Conservation (phyloP, 2,888 invertebrate genomes). For the Tiphia femorata region DNA sequence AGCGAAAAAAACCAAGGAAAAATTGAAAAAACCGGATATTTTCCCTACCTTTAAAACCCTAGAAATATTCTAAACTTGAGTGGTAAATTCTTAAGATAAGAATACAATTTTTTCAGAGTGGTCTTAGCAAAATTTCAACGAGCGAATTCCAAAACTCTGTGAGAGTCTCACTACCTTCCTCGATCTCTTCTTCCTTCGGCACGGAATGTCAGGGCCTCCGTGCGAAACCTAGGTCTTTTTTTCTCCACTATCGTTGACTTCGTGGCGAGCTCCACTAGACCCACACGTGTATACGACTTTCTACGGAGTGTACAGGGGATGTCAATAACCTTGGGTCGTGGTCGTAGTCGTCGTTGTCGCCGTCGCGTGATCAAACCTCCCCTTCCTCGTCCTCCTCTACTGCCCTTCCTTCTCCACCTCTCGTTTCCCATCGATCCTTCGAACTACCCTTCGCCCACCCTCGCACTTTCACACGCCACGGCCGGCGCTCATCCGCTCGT, state of each 20-base stretch:
- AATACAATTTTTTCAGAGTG: too few species aligned
- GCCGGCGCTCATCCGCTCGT: constrained; percentile 10
- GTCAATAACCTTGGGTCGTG: constrained; percentile 58
- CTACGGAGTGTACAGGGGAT: constrained; percentile 23
- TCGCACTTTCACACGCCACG: constrained; percentile 9
- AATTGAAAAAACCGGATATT: too few species aligned
- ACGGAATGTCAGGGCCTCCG: constrained; percentile 1
- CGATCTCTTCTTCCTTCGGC: not conserved
- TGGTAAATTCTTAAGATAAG: too few species aligned
- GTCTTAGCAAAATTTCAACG: too few species aligned
- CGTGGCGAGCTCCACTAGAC: not conserved
- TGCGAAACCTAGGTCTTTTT: constrained; percentile 7
- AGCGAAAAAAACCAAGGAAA: too few species aligned
- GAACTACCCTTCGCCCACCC: constrained; percentile 39
- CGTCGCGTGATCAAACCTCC: constrained; percentile 58
- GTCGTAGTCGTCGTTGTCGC: constrained; percentile 35
- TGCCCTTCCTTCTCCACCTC: constrained; percentile 14
- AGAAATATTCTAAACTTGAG: too few species aligned
- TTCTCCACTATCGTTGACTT: not conserved
- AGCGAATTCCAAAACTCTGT: too few species aligned
- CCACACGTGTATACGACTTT: not conserved
- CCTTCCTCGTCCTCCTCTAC: constrained; percentile 43
- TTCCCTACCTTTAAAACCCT: too few species aligned
- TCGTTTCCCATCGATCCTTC: constrained; percentile 33
- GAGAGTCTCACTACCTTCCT: not conserved